Base-by-base conservation (phyloP, 1,140 invertebrate species). In the Bombus sylvicola region DNA sequence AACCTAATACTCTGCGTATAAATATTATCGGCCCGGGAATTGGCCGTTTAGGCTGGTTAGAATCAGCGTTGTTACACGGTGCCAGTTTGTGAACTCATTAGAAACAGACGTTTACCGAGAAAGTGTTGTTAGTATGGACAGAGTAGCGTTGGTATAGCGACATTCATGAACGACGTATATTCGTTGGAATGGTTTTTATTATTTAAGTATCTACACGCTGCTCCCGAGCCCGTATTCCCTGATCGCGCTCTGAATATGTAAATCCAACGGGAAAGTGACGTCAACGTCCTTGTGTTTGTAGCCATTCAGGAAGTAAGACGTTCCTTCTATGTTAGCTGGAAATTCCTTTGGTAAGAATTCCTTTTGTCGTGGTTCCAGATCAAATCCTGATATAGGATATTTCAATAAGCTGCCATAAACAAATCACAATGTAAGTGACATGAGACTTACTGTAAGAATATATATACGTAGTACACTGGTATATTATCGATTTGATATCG, bases 291-390 rank as follows among this genome's bases (percentile, higher is more conserved):
- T 97, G 94, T 98, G 97, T 78, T 96, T 96, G 95, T 98, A 99
- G 79, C 96, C 96, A 75, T 97, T 97, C 12, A 99, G 95, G 94
- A 99, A 99, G 94, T 98, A 97, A 92, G 98, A 98, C 9, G 97
- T 98, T 68, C 97, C 98, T 47, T 96, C 96, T 74, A 97, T 96
- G 91, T 97, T 96, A 71, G 96, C 95, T 64, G 98, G 97, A 95
- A 98, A 98, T 82, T 98, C 98, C 92, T 97, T 97, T 1, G 98
- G 98, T 85, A 99, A 96, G 94, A 97, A 98, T 18, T 97, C 97
- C 69, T 97, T 96, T 87, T 97, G 96, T 82, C 98, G 96, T 18
- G 97, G 95, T 92, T 98, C 97, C 93, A 98, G 96, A 43, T 96
- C 96, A 93, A 99, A 99, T 75, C 98, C 97, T 22, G 97, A 96